A percentile compares a stretch with the other conserved stretches of the same genome.
phyloP scores from a whole-genome alignment of 2,888 invertebrate species.

The Pristionchus maxplancki region DNA sequence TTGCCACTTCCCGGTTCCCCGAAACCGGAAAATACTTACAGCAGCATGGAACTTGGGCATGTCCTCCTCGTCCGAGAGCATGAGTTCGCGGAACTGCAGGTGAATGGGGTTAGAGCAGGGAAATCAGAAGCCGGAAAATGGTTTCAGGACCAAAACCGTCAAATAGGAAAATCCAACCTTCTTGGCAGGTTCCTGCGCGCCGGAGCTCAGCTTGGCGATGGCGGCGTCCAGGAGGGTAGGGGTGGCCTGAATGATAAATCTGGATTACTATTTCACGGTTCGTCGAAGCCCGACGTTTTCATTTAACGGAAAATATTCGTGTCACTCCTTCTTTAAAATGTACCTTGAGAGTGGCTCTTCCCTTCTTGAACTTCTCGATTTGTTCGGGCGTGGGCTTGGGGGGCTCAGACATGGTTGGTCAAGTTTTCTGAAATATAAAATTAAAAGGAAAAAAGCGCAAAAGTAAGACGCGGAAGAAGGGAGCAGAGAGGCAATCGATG shows the following conservation, averaged over 20 bases:
- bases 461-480: not conserved
- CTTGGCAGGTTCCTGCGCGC: conserved; percentile 18
- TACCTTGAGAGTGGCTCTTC: not conserved
- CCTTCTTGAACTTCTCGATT: conserved; percentile 33
- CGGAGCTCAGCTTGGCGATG: conserved; percentile 31
- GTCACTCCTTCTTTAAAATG: too few species aligned
- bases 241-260: not conserved
- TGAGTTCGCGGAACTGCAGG: conserved; percentile 38
- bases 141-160: not conserved
- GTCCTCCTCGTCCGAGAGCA: conserved; percentile 42
- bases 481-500: not conserved
- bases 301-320: not conserved
- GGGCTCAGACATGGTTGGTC: not conserved
- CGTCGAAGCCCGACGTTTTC: not conserved
- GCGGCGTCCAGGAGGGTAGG: not conserved
- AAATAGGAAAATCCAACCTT: not conserved
- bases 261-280: not conserved
- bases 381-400: conserved; percentile 3
- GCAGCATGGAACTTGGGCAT: not conserved
- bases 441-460: too few species aligned
- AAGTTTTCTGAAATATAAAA: not conserved
- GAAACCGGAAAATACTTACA: not conserved
- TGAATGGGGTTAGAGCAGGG: not conserved
- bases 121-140: not conserved
- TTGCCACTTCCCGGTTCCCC: not conserved